Evolutionary conservation across 92 coral and sea anemone genomes (phyloP).

Genomic region (Phenganax subtilis): DNA sequence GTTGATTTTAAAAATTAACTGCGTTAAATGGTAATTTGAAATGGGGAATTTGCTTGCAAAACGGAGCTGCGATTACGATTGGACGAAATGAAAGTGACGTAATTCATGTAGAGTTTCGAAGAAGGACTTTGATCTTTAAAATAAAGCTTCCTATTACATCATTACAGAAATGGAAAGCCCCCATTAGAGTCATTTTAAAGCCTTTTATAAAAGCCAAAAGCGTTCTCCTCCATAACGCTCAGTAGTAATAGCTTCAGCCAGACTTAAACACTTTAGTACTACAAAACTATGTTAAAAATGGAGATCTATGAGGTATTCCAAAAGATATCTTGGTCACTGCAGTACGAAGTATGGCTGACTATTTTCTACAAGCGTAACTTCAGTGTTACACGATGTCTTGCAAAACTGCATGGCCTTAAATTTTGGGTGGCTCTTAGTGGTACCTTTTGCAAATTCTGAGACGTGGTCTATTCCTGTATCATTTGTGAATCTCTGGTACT

Average conservation of each 20-base stretch:
- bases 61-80: background rate
- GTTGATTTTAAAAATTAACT: background rate
- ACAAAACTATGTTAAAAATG: background rate
- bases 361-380: constrained; percentile 59
- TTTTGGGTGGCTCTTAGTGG: background rate
- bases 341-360: constrained; percentile 39
- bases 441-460: background rate
- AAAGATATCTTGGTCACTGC: background rate
- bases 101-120: too few species aligned
- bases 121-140: background rate
- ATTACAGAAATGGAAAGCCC: background rate
- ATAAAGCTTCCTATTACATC: background rate
- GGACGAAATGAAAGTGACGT: constrained; percentile 1
- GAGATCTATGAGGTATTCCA: background rate
- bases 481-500: background rate
- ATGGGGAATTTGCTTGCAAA: background rate
- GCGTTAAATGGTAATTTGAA: background rate
- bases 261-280: background rate
- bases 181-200: background rate
- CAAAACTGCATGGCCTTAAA: background rate
- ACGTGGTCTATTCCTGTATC: background rate
- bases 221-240: too few species aligned
- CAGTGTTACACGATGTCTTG: constrained; percentile 25
- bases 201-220: background rate
- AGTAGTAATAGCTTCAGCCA: too few species aligned